Conservation (phyloP, 2,797 vertebrate genomes). For the Amblyraja radiata region DNA sequence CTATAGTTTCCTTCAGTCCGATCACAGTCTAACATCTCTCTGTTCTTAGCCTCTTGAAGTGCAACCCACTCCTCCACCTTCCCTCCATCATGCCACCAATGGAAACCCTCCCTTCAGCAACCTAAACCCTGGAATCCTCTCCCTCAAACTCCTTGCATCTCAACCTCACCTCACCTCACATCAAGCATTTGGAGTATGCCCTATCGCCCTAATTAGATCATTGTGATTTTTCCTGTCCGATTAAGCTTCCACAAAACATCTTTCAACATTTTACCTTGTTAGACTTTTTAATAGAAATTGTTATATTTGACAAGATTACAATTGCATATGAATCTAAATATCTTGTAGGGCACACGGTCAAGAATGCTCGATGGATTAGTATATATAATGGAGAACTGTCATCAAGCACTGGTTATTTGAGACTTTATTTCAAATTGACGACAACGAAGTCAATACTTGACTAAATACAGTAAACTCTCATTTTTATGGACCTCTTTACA, state of each 20-base stretch:
- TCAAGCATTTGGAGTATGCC: neutral
- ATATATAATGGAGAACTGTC: neutral
- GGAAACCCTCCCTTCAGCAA: neutral
- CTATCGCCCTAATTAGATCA: neutral
- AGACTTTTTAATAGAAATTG: neutral
- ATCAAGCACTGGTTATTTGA: neutral
- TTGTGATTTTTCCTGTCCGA: neutral
- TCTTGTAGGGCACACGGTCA: neutral
- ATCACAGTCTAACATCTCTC: neutral
- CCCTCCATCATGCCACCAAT: neutral
- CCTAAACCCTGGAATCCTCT: neutral
- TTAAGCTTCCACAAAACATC: neutral
- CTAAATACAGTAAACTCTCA: too few relatives aligned
- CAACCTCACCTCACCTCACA: neutral
- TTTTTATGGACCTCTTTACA: too few relatives aligned
- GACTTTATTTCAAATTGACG: neutral
- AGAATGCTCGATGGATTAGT: neutral
- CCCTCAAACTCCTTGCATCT: neutral
- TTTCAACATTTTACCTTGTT: neutral
- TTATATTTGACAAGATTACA: neutral
- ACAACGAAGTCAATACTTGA: neutral
- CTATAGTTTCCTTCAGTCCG: neutral
- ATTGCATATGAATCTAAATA: neutral
- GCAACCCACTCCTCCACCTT: too few relatives aligned
- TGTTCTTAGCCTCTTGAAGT: neutral